Base-by-base conservation (phyloP, 1,140 invertebrate genomes). In the Meloidogyne chitwoodi region DNA sequence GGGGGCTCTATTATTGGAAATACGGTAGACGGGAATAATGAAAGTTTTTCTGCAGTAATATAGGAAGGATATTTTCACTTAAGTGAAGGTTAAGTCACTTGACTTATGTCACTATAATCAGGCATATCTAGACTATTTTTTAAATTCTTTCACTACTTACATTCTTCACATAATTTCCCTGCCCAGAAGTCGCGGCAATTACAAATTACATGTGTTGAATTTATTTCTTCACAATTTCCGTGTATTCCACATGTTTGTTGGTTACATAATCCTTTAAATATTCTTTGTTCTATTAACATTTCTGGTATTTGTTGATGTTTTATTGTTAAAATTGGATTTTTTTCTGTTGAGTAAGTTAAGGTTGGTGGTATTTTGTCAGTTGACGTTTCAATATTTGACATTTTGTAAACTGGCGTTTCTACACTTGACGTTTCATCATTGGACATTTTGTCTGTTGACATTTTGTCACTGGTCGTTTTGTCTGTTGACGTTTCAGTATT, bases 101-200 rank as follows among this genome's bases (percentile, higher is more conserved):
- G n/a, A n/a, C n/a, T n/a, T n/a, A n/a, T n/a, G n/a, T n/a, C n/a
- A n/a, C n/a, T n/a, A n/a, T n/a, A n/a, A n/a, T n/a, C n/a, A n/a
- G n/a, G n/a, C n/a, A n/a, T n/a, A n/a, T n/a, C n/a, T n/a, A n/a
- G n/a, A n/a, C n/a, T n/a, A n/a, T 31, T 2, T 31, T 3, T 31
- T 6, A 31, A 31, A 2, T 6, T 31, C 6, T 3, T 31, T 31
- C 6, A 8, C 5, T 38, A 83, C 83, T 81, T 71, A 87, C 85
- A 85, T 22, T 79, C 29, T 31, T 84, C 80, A 77, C 84, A 85
- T 12, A 34, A 48, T 3, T 78, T 80, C 38, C 85, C 85, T 68
- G 81, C 80, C 64, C 81, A 86, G 69, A 85, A 86, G 34, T 86
- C 73, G 16, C 80, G 72, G 68, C 85, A 86, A 26, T 71, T 38